Evolutionary conservation across 1,140 invertebrate genomes (phyloP), one percentile per base, ranked within the genome.

Genomic region (Euura lappo): DNA sequence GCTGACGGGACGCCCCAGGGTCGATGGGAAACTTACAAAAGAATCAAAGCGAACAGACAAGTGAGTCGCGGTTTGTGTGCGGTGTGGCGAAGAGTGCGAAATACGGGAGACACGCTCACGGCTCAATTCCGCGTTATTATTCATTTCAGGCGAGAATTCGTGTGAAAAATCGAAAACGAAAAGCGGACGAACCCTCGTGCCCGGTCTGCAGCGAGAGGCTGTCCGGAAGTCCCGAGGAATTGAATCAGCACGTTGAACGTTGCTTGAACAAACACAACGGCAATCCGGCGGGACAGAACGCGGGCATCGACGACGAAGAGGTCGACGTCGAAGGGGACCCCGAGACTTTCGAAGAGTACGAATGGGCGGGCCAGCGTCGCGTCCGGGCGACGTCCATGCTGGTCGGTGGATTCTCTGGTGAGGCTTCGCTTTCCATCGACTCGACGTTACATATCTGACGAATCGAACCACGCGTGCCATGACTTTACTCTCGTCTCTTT

Each of bases 21-120:
- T 71, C 87, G 94, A 81, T 95, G 93, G 93, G 94, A 95, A 91
- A 95, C 94, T 42, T 96, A 95, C 84, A 93, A 95, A 83, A 88
- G 94, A 77, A 94, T 96, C 75, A 92, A 93, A 79, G 92, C 92
- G 65, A 96, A 96, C 83, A 89, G 95, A 79, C 94, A 95, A 79
- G 92, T 93, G 75, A 87, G 93, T 71, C 79, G 79, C 79, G 66
- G 44, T 67, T 45, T 45, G n/a, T n/a, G n/a, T n/a, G n/a, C n/a
- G 28, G 28, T 28, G 28, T 28, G 28, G 28, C 28, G 1, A 28
- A 28, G 28, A 28, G 28, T 28, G 28, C 28, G 28, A 28, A 28
- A 28, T 28, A 28, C 28, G 28, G 28, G 28, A 28, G 28, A 28
- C 28, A 28, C 28, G 28, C 28, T 28, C n/a, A n/a, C n/a, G n/a